A percentile compares a stretch with the other conserved stretches of the same genome.
phyloP scores from a whole-genome alignment of 2,113 vertebrate genomes.

The Danio rerio region GRCz12tu NC_133198.1:47929501-47930000 shows the following conservation, averaged over 20 bases:
- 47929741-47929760: neutral
- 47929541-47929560: constrained; percentile 28
- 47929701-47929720: neutral
- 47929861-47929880: no score
- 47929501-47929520: no score
- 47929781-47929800: no score
- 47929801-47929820: no score
- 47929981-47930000: no score
- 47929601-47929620: constrained; percentile 79
- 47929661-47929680: constrained; percentile 74
- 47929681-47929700: constrained; percentile 63
- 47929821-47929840: no score
- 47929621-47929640: constrained; percentile 81
- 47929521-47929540: neutral
- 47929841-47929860: no score
- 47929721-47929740: neutral
- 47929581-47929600: constrained; percentile 89
- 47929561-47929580: constrained; percentile 88
- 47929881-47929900: no score
- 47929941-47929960: no score
- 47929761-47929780: neutral
- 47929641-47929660: constrained; percentile 81
- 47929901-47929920: no score
- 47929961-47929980: no score
- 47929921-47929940: no score